phyloP scores from a whole-genome alignment of 2,113 vertebrate genomes.

The Lepus americanus region DNA sequence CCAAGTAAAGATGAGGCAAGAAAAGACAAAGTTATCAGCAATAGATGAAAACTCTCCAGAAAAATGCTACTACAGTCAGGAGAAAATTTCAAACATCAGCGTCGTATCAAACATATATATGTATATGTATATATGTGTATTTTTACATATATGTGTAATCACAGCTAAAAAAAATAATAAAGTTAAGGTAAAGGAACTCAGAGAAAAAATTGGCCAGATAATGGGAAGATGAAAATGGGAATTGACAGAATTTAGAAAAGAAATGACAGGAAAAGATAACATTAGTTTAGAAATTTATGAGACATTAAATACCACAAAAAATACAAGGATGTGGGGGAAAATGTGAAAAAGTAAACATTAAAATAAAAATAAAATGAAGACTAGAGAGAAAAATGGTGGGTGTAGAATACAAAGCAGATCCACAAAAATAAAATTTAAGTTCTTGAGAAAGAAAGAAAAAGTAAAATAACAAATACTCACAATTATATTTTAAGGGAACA shows the following conservation, averaged over 20 bases:
- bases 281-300: not conserved
- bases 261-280: not conserved
- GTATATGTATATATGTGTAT: not conserved
- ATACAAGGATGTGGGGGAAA: not conserved
- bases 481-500: not conserved
- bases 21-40: not conserved
- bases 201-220: not conserved
- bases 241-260: not conserved
- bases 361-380: constrained; percentile 3
- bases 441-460: constrained; percentile 19
- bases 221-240: not conserved
- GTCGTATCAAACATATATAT: too few relatives aligned
- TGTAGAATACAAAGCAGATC: not conserved
- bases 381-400: not conserved
- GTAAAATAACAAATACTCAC: constrained; percentile 15
- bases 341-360: not conserved
- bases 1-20: not conserved
- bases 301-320: not conserved
- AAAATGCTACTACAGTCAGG: not conserved
- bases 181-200: constrained; percentile 28
- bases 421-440: not conserved
- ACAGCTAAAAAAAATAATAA: not conserved
- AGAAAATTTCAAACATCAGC: not conserved
- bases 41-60: not conserved
- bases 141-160: not conserved